Conservation (phyloP, 2,888 invertebrate genomes). For the Drosophila incognita region DNA sequence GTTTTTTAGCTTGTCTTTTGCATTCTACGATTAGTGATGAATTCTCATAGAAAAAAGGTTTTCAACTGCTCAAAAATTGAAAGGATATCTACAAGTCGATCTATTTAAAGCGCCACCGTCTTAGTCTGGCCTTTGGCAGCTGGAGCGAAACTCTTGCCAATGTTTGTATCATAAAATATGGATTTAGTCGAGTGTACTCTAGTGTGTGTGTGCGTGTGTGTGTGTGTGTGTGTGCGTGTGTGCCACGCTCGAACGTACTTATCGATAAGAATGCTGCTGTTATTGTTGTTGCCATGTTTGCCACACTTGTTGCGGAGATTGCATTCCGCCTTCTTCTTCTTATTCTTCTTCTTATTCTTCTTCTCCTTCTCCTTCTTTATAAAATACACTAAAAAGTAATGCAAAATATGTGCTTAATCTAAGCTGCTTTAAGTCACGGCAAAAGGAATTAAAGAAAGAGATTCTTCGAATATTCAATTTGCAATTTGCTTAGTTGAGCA, state of each 20-base stretch:
- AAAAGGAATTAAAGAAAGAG: not conserved
- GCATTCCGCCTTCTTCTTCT: conserved; percentile 4
- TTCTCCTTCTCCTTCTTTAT: not conserved
- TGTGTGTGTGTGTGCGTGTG: conserved; percentile 26
- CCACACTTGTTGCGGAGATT: conserved; percentile 55
- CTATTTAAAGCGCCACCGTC: not conserved
- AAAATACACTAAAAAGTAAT: not conserved
- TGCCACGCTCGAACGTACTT: conserved; percentile 40
- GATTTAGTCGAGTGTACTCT: conserved; percentile 42
- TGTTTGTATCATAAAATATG: conserved; percentile 74
- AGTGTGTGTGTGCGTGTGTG: conserved; percentile 21
- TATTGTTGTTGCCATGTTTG: conserved; percentile 41
- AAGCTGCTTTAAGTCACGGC: not conserved
- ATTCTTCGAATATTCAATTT: not conserved
- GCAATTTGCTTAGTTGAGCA: accelerated
- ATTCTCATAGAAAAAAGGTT: not conserved
- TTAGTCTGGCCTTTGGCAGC: conserved; percentile 30
- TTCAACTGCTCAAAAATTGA: no score
- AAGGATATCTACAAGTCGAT: conserved; percentile 13
- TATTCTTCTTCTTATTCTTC: no score
- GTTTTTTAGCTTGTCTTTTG: not conserved
- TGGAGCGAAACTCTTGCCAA: conserved; percentile 46
- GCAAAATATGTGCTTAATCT: conserved; percentile 8
- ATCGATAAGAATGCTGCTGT: conserved; percentile 33
- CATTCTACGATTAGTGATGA: no score